Conservation (phyloP, 1,140 invertebrate species). For the Tetraneura akinire region DNA sequence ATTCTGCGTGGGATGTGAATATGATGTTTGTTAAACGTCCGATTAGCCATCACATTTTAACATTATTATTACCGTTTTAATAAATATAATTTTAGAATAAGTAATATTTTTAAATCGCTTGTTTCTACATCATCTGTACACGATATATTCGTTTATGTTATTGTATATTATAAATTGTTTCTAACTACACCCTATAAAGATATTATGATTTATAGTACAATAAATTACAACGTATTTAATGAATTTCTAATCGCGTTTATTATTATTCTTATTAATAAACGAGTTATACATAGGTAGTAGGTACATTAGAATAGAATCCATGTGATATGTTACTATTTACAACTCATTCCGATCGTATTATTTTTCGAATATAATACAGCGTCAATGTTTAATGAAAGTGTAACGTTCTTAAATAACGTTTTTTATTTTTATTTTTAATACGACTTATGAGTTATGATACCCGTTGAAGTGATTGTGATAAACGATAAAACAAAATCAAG, state of each 20-base stretch:
- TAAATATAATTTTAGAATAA: background rate
- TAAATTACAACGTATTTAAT: conserved; percentile 7
- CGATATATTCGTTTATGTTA: background rate
- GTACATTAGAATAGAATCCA: background rate
- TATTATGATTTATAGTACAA: background rate
- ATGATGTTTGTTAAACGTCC: conserved; percentile 3
- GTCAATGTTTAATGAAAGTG: too few species aligned
- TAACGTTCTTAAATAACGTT: too few species aligned
- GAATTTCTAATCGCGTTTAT: background rate
- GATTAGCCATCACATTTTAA: conserved; percentile 14
- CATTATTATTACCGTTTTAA: conserved; percentile 19
- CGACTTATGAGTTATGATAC: too few species aligned
- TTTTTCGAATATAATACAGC: background rate
- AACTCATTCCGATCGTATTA: background rate
- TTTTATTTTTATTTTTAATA: too few species aligned
- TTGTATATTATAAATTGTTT: background rate
- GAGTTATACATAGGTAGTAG: background rate
- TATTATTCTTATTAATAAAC: background rate
- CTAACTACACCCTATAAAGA: background rate
- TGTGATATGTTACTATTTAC: background rate
- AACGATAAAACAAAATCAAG: too few species aligned
- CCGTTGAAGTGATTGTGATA: too few species aligned
- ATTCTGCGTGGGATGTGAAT: background rate
- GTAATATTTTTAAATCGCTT: conserved; percentile 19
- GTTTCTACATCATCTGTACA: background rate